Conservation (phyloP, 2,888 invertebrate genomes). For the Epirrhoe alternata region DNA sequence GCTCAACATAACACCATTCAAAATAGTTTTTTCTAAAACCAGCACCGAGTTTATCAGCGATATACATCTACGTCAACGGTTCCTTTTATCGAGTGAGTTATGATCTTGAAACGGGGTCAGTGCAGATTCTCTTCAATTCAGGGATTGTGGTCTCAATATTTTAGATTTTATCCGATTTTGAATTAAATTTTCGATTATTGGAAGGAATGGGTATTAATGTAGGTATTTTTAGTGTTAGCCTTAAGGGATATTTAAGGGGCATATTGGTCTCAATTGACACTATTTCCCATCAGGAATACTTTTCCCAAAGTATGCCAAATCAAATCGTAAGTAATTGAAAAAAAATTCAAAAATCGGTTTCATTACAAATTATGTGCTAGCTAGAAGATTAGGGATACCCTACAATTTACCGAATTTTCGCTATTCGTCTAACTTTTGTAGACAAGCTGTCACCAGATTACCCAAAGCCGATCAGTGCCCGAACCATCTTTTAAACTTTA, state of each 20-base stretch:
- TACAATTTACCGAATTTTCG: not conserved
- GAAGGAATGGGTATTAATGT: too few relatives aligned
- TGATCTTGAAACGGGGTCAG: conserved; percentile 27
- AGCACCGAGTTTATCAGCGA: conserved; percentile 7
- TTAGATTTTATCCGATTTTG: not conserved
- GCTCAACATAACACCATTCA: not conserved
- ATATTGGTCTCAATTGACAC: too few relatives aligned
- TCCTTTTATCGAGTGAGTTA: conserved; percentile 38
- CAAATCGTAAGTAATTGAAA: too few relatives aligned
- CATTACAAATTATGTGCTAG: too few relatives aligned
- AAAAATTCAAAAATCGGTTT: too few relatives aligned
- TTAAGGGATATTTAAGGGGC: too few relatives aligned
- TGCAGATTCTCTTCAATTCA: conserved; percentile 24
- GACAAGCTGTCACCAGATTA: conserved; percentile 3
- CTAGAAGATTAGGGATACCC: not conserved
- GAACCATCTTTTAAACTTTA: not conserved
- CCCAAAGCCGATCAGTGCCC: not conserved
- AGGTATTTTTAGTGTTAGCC: too few relatives aligned
- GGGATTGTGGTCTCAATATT: conserved; percentile 13
- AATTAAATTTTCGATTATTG: not conserved
- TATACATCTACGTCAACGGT: conserved; percentile 26
- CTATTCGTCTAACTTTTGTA: not conserved
- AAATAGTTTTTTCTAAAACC: not conserved
- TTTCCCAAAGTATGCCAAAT: too few relatives aligned
- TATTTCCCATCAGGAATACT: too few relatives aligned